Percentiles rank a stretch among this genome's conserved stretches.
Evolutionary conservation across 2,113 vertebrate genomes (phyloP).

Genomic region (Lasiurus borealis): DNA sequence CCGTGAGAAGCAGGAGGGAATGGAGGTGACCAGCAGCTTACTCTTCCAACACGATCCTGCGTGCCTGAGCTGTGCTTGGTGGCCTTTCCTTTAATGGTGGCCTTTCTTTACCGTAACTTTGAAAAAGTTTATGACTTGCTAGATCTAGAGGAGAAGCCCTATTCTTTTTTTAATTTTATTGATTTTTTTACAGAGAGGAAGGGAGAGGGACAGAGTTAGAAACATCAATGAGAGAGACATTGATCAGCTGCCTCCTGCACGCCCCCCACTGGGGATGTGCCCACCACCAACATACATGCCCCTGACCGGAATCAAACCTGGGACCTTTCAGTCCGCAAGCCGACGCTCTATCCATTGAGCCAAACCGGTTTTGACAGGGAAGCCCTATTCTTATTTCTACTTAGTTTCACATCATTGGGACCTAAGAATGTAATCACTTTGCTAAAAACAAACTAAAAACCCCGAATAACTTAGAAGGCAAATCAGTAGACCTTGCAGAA

Average conservation of each 20-base stretch:
- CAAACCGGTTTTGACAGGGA: too few relatives aligned
- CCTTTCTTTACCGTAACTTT: background rate
- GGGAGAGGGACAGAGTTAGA: too few relatives aligned
- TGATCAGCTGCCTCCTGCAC: too few relatives aligned
- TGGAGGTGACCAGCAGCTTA: fast-evolving
- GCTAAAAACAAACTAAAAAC: background rate
- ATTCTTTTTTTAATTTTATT: too few relatives aligned
- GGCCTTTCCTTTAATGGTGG: background rate
- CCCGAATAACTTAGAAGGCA: background rate
- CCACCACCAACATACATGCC: too few relatives aligned
- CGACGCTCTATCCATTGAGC: too few relatives aligned
- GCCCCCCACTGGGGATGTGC: too few relatives aligned
- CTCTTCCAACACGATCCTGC: background rate
- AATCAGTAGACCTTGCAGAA: background rate
- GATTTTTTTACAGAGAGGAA: too few relatives aligned
- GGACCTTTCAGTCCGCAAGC: too few relatives aligned
- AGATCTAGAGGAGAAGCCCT: background rate
- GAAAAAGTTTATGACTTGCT: background rate
- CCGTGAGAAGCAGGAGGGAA: background rate
- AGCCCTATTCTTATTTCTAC: background rate
- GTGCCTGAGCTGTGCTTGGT: background rate
- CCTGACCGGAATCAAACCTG: too few relatives aligned
- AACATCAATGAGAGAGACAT: too few relatives aligned
- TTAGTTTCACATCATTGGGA: background rate
- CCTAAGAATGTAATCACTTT: background rate